Conservation (phyloP, 1,140 invertebrate species). For the Hycleus phaleratus region DNA sequence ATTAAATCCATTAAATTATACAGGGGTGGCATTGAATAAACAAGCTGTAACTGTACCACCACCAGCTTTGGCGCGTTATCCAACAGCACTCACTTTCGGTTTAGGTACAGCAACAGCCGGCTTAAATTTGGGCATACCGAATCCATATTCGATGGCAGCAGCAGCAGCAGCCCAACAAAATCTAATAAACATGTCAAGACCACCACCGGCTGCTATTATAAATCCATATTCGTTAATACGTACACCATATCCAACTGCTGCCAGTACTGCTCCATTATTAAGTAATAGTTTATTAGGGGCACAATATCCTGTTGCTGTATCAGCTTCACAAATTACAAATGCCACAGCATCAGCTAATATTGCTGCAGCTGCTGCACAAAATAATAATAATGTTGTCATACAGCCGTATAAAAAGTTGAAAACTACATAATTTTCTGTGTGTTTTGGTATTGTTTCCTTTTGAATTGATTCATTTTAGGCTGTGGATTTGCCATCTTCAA, state of each 20-base stretch:
- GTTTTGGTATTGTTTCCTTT: constrained; percentile 7
- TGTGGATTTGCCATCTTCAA: constrained; percentile 9
- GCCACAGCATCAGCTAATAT: constrained; percentile 34
- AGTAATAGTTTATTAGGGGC: constrained; percentile 41
- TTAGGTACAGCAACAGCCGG: constrained; percentile 23
- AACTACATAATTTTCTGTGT: constrained; percentile 56
- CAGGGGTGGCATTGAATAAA: constrained; percentile 65
- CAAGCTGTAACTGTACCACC: constrained; percentile 45
- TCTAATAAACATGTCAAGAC: constrained; percentile 51
- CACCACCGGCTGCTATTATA: constrained; percentile 45
- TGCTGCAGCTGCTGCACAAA: constrained; percentile 33
- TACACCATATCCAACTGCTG: constrained; percentile 36
- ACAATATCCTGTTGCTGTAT: constrained; percentile 32
- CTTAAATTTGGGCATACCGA: constrained; percentile 29
- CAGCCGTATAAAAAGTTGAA: constrained; percentile 84
- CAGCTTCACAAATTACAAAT: constrained; percentile 30
- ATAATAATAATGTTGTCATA: constrained; percentile 53
- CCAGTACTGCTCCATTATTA: constrained; percentile 40
- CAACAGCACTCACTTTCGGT: constrained; percentile 25
- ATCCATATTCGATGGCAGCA: constrained; percentile 29
- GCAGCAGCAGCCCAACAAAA: constrained; percentile 41
- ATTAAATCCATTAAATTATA: constrained; percentile 63
- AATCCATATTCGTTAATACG: constrained; percentile 44
- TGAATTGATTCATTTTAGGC: constrained; percentile 21
- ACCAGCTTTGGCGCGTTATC: constrained; percentile 26